Evolutionary conservation across 2,888 invertebrate species (phyloP).

Genomic region (Allolobophora icterica): DNA sequence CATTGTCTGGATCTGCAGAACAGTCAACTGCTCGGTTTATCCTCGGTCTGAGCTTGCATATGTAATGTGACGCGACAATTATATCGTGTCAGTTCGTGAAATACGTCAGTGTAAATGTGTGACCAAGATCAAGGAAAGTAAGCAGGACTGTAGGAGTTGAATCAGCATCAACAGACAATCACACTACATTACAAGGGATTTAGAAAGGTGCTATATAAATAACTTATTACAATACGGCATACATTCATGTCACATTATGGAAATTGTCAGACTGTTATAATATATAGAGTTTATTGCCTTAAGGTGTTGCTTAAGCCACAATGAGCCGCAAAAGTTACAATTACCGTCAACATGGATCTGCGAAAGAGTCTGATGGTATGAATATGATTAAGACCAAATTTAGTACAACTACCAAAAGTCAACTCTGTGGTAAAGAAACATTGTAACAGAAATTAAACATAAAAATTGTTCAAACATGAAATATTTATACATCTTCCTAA

Average conservation of each 20-base stretch:
- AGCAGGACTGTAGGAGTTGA: no score
- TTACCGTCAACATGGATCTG: background rate
- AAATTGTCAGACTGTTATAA: background rate
- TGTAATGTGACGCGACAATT: no score
- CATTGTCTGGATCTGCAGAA: no score
- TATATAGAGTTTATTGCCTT: no score
- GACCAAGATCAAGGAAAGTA: no score
- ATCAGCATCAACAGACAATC: no score
- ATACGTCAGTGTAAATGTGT: no score
- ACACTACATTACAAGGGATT: no score
- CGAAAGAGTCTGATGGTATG: background rate
- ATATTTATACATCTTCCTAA: slow-evolving; percentile 9
- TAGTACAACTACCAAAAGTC: background rate
- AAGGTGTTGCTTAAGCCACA: no score
- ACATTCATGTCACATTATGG: background rate
- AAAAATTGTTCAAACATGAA: background rate
- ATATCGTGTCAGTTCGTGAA: no score
- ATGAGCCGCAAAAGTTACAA: background rate
- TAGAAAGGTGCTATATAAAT: background rate
- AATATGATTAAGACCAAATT: background rate
- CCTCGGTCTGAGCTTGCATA: no score
- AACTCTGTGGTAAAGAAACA: background rate
- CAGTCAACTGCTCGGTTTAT: no score
- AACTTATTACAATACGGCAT: background rate
- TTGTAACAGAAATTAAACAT: background rate